Evolutionary conservation across 2,113 vertebrate genomes (phyloP), one percentile per base, ranked within the genome.

Genomic region (Oryzias melastigma): DNA sequence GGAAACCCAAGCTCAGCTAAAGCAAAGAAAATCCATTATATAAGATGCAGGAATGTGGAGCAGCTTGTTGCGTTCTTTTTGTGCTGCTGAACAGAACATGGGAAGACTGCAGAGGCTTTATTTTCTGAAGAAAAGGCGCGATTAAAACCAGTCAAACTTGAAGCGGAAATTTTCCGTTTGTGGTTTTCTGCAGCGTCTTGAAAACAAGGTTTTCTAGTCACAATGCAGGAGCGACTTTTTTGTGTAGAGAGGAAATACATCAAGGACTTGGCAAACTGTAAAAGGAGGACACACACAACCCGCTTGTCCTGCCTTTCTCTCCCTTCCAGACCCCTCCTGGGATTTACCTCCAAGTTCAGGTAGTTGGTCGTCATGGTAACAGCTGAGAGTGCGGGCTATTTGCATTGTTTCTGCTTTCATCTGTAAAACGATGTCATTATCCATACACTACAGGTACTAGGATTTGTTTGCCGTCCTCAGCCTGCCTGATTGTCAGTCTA

Each of bases 341-440:
- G 88, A 88, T 79, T 84, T 85, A 88, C 85, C 87, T 84, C 78
- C 65, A 82, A 87, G 83, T 91, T 91, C 88, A 88, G 75, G 84
- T 89, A 81, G 84, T 72, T 83, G 75, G 90, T 92, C 55, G 81
- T 77, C 89, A 91, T 91, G 85, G 91, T 84, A 90, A 92, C 88
- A 69, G 76, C 73, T 17, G 74, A 71, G 75, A 61, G 68, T 75
- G 68, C 72, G 68, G 81, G 74, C 66, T 77, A 83, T 84, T 78
- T 83, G 81, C 74, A 83, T 90, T 86, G 85, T 87, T 84, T 81
- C 66, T 75, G 78, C 84, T 86, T 88, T 85, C 76, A 87, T 86
- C 77, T 80, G 75, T 70, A 83, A 79, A 85, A 77, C 73, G 73
- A 49, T 79, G 65, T 73, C 60, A 75, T 82, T 75, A 81, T 72